These are phyloP conservation scores for Hirundo rustica DNA, from an alignment of 2,797 vertebrate genomes.

Conservation along the genomic window DNA sequence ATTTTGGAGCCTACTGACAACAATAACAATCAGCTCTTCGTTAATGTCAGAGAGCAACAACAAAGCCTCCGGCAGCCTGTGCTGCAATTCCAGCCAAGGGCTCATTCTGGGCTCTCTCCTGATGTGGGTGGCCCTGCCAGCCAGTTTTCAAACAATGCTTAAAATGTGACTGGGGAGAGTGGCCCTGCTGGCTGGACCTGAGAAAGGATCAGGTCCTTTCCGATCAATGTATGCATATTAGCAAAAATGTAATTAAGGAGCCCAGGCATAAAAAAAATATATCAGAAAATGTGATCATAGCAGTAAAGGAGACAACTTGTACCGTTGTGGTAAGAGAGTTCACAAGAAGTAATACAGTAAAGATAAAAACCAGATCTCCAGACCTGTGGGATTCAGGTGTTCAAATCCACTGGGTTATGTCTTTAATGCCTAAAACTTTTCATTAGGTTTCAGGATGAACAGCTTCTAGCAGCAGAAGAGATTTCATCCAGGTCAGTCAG, in stretches of 20 bases:
- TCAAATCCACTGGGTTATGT: background rate
- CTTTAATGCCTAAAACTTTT: background rate
- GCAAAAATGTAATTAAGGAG: background rate
- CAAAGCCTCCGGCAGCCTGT: background rate
- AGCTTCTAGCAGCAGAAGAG: background rate
- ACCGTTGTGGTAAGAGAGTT: background rate
- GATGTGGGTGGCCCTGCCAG: background rate
- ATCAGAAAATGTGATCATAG: background rate
- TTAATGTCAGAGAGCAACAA: slow-evolving; percentile 21
- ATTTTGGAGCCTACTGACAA: background rate
- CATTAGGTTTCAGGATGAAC: background rate
- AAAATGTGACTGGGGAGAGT: background rate
- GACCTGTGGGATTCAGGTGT: background rate
- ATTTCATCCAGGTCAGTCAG: background rate
- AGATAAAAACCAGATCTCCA: background rate
- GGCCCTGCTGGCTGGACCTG: background rate
- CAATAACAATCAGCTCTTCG: slow-evolving; percentile 7
- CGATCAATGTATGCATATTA: background rate
- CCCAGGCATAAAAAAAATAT: background rate
- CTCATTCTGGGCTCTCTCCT: background rate
- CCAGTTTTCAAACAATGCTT: background rate
- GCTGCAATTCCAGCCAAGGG: background rate
- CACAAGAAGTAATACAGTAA: background rate
- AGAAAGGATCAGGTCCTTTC: background rate
- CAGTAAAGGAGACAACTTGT: background rate